Evolutionary conservation across 2,113 vertebrate species (phyloP).

Genomic region (Nematolebias whitei): DNA sequence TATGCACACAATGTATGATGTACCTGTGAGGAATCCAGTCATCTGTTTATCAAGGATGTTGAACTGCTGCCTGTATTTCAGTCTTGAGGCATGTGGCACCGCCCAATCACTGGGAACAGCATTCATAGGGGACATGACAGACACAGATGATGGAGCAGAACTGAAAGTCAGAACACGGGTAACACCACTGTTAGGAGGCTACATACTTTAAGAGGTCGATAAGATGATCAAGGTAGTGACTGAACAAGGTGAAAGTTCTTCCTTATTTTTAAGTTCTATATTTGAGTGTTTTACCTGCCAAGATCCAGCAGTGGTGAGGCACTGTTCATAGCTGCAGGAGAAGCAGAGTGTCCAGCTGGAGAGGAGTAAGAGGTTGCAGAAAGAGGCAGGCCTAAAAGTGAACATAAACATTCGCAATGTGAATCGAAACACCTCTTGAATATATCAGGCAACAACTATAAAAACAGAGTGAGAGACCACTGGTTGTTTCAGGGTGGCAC

Average conservation of each 20-base stretch:
- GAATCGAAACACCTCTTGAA: neutral
- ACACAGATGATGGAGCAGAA: slow-evolving; percentile 88
- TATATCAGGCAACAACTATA: neutral
- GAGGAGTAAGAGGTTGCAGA: slow-evolving; percentile 62
- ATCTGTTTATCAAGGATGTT: slow-evolving; percentile 95
- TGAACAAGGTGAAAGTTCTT: neutral
- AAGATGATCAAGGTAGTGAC: neutral
- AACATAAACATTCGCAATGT: slow-evolving; percentile 4
- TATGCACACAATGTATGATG: slow-evolving; percentile 50
- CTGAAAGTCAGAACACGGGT: slow-evolving; percentile 61
- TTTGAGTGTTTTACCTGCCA: slow-evolving; percentile 85
- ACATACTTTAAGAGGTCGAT: slow-evolving; percentile 32
- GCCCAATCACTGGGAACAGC: slow-evolving; percentile 87
- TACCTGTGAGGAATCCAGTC: slow-evolving; percentile 94
- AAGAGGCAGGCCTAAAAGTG: slow-evolving; percentile 57
- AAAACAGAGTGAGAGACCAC: too few species aligned
- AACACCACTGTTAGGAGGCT: neutral
- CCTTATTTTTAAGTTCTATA: neutral
- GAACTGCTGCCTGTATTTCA: slow-evolving; percentile 97
- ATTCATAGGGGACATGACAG: slow-evolving; percentile 85
- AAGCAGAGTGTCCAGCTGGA: slow-evolving; percentile 60
- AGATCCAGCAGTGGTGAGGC: slow-evolving; percentile 89
- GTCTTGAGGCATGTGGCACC: slow-evolving; percentile 90
- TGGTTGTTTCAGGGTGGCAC: too few species aligned
- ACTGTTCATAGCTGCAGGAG: slow-evolving; percentile 80